Evolutionary conservation across 2,888 invertebrate genomes (phyloP).

Genomic region (Lissonota sp.): DNA sequence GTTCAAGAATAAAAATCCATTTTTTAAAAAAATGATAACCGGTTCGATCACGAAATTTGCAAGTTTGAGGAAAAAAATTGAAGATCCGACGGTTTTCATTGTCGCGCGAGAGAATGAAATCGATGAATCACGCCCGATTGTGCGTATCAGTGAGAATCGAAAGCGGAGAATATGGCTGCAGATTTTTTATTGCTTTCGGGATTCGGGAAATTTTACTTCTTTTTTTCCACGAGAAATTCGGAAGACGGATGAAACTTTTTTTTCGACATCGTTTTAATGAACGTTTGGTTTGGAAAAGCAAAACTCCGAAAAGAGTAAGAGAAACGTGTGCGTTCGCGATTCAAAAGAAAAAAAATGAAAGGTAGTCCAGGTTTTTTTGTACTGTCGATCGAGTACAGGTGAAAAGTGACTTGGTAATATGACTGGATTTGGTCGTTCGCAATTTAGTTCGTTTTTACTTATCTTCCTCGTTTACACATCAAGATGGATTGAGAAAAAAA

Average conservation of each 20-base stretch:
- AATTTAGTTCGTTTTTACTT: background rate
- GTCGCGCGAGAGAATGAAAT: too few species aligned
- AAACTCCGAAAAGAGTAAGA: background rate
- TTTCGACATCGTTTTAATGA: background rate
- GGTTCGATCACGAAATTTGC: background rate
- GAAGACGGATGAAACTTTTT: conserved; percentile 31
- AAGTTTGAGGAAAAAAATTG: conserved; percentile 17
- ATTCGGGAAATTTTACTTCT: background rate
- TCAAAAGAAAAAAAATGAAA: conserved; percentile 18
- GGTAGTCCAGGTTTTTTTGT: conserved; percentile 56
- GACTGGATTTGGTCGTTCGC: conserved; percentile 32
- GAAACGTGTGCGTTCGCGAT: too few species aligned
- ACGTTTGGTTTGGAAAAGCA: conserved; percentile 11
- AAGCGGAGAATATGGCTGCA: background rate
- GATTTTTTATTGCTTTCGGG: background rate
- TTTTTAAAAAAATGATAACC: too few species aligned
- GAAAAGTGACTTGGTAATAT: conserved; percentile 21
- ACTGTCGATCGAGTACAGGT: conserved; percentile 46
- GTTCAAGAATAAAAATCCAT: conserved; percentile 33
- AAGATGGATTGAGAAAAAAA: conserved; percentile 9
- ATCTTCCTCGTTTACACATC: conserved; percentile 5
- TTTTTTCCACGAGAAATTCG: conserved; percentile 22
- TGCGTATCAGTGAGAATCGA: conserved; percentile 52
- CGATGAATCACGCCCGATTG: conserved; percentile 32
- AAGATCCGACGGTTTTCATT: too few species aligned